Base-by-base conservation (phyloP, 2,797 vertebrate genomes). In the Sebastes trivittatus region DNA sequence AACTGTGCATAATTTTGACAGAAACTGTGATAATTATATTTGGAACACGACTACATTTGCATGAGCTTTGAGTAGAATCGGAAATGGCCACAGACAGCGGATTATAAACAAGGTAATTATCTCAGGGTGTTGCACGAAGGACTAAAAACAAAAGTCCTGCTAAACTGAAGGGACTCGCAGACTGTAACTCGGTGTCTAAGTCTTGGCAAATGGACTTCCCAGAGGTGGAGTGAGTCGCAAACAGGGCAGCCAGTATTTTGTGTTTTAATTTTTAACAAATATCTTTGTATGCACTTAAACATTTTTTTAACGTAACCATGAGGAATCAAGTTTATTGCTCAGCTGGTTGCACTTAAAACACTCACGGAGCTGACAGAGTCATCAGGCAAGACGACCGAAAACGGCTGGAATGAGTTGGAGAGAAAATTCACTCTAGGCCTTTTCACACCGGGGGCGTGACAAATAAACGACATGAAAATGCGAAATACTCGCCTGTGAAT, bases 101-200 rank as follows among this genome's bases (percentile, higher is more conserved):
- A 88, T 90, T 81, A 88, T 76, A 86, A 84, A 88, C 78, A 78
- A 73, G 70, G 38, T 84, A 80, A 89, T 90, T 90, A 87, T 84
- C 83, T 84, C 65, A 20, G 77, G 46, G 67, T 81, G 85, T 73
- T 54, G 78, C 68, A 64, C 32, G 49, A 78, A 78, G 82, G 29
- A 65, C 62, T 78, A 49, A 75, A 80, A 85, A 61, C 72, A 36
- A 49, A 64, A 72, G 11, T 60, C 7, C n/a, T 13, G 7, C 22
- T 71, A 34, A 68, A 78, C 18, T 67, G 59, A 74, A 77, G 59
- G 9, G 30, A 27, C 67, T 38, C 7, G 34, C 64, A 56, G 46
- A 67, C 27, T 5, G 14, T 10, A 6, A 72, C 58, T 75, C 18
- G n/a, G 20, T 46, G 16, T 73, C 46, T 32, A 52, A 16, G 20